Conservation (phyloP, 2,113 vertebrate species). For the Centropus unirufus region DNA sequence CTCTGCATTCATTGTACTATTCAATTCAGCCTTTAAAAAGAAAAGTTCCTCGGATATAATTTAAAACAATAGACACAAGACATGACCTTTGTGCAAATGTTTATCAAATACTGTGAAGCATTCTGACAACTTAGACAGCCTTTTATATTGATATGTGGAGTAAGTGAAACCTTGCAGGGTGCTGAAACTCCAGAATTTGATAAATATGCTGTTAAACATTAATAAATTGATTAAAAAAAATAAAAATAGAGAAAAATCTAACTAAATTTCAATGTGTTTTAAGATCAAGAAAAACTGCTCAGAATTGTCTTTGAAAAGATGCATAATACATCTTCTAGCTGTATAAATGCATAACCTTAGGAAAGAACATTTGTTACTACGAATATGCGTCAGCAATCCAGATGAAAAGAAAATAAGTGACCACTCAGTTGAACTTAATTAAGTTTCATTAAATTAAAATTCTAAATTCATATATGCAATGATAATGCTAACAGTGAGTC, state of each 20-base stretch:
- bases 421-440: conserved; percentile 77
- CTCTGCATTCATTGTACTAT: neutral
- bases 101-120: neutral
- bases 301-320: conserved; percentile 71
- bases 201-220: neutral
- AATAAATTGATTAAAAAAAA: neutral
- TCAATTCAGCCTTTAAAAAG: neutral
- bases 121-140: neutral
- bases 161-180: neutral
- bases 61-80: neutral
- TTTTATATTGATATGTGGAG: neutral
- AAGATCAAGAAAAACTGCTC: neutral
- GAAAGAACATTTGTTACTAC: conserved; percentile 81
- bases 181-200: neutral
- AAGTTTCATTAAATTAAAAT: conserved; percentile 84
- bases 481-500: conserved; percentile 70
- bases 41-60: neutral
- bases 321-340: conserved; percentile 65
- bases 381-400: conserved; percentile 78
- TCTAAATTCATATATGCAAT: conserved; percentile 71
- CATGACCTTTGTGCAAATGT: neutral
- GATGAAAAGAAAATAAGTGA: conserved; percentile 78
- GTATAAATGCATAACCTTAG: conserved; percentile 48
- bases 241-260: neutral
- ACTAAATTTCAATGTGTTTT: neutral